Percentiles rank a stretch among this genome's conserved stretches.
These are phyloP conservation scores for Saguinus midas DNA, from an alignment of 2,113 vertebrate genomes.

Conservation along the genomic window DNA sequence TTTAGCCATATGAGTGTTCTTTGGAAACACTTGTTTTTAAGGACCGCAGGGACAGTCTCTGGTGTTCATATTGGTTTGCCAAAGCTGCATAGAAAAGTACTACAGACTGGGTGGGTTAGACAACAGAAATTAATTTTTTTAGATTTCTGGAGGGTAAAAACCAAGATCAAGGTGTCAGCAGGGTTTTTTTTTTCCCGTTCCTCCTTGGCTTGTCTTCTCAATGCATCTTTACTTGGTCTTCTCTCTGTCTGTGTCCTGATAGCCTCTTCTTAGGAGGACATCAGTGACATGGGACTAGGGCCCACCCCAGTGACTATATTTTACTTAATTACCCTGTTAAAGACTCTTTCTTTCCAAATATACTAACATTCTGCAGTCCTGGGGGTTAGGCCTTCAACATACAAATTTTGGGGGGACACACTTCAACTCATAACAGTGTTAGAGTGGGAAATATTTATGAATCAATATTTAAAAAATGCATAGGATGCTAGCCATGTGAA, in stretches of 20 bases:
- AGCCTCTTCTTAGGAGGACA: not conserved
- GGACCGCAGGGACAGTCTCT: not conserved
- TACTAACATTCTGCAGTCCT: not conserved
- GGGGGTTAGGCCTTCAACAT: not conserved
- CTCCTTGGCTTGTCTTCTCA: not conserved
- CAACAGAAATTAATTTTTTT: not conserved
- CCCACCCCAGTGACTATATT: not conserved
- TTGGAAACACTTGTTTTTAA: conserved; percentile 7
- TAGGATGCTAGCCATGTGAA: not conserved
- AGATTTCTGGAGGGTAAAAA: not conserved
- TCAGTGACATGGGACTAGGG: not conserved
- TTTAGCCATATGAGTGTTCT: not conserved
- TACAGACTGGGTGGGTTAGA: not conserved
- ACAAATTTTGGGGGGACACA: not conserved
- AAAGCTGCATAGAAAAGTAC: not conserved
- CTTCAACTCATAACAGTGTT: not conserved
- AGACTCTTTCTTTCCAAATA: not conserved
- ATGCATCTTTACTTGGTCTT: not conserved
- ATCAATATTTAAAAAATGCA: not conserved
- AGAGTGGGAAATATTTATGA: not conserved
- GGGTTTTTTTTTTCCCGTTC: not conserved
- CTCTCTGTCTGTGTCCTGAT: not conserved
- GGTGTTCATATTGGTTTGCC: not conserved
- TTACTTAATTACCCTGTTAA: not conserved
- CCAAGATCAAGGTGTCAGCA: not conserved